Base-by-base conservation (phyloP, 2,797 vertebrate genomes). In the Myiothlypis coronata region DNA sequence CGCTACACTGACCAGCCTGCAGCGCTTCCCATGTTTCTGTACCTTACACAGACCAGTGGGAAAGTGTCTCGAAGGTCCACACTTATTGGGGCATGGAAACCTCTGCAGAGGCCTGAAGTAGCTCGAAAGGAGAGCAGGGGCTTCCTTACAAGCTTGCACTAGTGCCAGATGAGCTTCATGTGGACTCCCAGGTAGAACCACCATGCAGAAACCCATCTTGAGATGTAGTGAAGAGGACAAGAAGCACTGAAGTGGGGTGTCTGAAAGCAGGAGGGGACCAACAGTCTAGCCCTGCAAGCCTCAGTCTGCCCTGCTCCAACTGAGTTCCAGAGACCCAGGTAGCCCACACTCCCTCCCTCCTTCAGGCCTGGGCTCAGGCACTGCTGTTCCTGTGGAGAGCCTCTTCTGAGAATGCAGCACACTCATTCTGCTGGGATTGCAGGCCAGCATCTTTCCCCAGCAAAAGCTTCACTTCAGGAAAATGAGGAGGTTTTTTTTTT, bases 391-490 rank as follows among this genome's bases (percentile, higher is more conserved):
- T 90, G 72, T 0, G 0, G 80, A 74, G 85, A 86, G 50, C 35
- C 77, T 71, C 52, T 56, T 70, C 93, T 92, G 89, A 93, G 89
- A 75, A 71, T 82, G 68, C 46, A 57, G 44, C 2, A 2, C 67
- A 47, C 72, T 21, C 55, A 59, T 60, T 72, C 93, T 53, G 55
- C 55, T 63, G 74, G 75, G 41, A 35, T 32, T 60, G 44, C 71
- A 67, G 53, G 79, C 78, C 68, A 64, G 69, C 34, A 59, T 90
- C 91, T 39, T 91, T 34, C 72, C 55, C 14, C 80, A 63, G 67
- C 70, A 84, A 57, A 87, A 84, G 60, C 89, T 90, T 92, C 81
- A 83, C 78, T 93, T 96, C 64, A 94, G 92, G 87, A 94, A 95
- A 93, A 96, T 5, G 17, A 84, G 27, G 13, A 19, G 0, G 1